Conservation (phyloP, 2,113 vertebrate species). For the Orycteropus afer region DNA sequence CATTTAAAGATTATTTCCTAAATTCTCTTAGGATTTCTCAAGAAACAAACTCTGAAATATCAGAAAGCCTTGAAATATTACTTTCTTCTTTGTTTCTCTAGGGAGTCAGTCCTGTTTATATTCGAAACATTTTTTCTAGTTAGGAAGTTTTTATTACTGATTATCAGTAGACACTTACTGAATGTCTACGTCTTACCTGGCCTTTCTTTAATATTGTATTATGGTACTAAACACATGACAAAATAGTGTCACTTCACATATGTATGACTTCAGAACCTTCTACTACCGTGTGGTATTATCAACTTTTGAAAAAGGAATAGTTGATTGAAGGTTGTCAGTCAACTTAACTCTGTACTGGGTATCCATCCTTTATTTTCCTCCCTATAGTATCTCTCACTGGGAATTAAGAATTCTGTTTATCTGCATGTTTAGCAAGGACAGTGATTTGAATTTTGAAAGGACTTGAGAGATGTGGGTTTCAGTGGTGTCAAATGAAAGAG, state of each 20-base stretch:
- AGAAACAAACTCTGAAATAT: not conserved
- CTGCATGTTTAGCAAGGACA: not conserved
- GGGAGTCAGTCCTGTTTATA: not conserved
- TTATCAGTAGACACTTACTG: not conserved
- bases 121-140: conserved; percentile 28
- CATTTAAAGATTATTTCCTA: not conserved
- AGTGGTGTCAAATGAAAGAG: not conserved
- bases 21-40: not conserved
- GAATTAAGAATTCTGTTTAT: not conserved
- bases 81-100: conserved; percentile 24
- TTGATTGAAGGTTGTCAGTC: not conserved
- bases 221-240: not conserved
- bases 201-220: not conserved
- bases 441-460: not conserved
- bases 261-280: not conserved
- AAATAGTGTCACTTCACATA: not conserved
- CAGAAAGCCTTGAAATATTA: not conserved
- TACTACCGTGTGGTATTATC: not conserved
- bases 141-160: conserved; percentile 4
- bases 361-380: not conserved
- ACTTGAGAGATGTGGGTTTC: not conserved
- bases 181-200: not conserved
- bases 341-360: not conserved
- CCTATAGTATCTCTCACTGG: not conserved
- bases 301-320: not conserved